Base-by-base conservation (phyloP, 2,113 vertebrate genomes). In the Notechis scutatus region DNA sequence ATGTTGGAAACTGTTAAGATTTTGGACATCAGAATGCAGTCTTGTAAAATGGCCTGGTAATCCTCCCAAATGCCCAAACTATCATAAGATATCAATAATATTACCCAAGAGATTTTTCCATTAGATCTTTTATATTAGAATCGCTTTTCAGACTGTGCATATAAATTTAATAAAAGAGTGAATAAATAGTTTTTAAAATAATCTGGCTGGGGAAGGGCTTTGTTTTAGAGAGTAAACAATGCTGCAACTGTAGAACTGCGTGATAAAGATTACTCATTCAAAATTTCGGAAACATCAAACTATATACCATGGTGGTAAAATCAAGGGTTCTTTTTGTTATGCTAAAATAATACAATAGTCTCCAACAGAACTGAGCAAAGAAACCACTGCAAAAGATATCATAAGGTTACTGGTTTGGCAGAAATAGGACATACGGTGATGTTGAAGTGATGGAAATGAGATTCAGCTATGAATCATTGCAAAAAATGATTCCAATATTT, bases 351-450 rank as follows among this genome's bases (percentile, higher is more conserved):
- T 69, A 34, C 18, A 61, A 61, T 10, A 85, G 7, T 56, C 85
- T 64, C 50, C 92, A 11, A 50, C 64, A 55, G 39, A 85, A 23
- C 8, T 47, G 11, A 50, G 52, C 64, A 92, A 92, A 92, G 59
- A 92, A 92, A 50, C 88, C 88, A 92, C 20, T 59, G 50, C 6
- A 69, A 92, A 90, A 89, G 5, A 89, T 92, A 59, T 81, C 64
- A 92, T 54, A 24, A 45, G 1, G 34, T 69, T 39, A 69, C 3
- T 55, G 81, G 56, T 7, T 21, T 54, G 52, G 52, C 39, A 89
- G 64, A 92, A 92, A 92, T 92, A 85, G 81, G 89, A 85, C 69
- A 23, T 92, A 15, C 5, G 10, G 26, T 10, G 8, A 92, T 29
- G 26, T 81, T 89, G 89, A 10, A 89, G 20, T 15, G 4, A 59